Percentiles rank a stretch among this genome's conserved stretches.
phyloP scores from a whole-genome alignment of 2,888 invertebrate genomes.

The Proisotoma minuta region DNA sequence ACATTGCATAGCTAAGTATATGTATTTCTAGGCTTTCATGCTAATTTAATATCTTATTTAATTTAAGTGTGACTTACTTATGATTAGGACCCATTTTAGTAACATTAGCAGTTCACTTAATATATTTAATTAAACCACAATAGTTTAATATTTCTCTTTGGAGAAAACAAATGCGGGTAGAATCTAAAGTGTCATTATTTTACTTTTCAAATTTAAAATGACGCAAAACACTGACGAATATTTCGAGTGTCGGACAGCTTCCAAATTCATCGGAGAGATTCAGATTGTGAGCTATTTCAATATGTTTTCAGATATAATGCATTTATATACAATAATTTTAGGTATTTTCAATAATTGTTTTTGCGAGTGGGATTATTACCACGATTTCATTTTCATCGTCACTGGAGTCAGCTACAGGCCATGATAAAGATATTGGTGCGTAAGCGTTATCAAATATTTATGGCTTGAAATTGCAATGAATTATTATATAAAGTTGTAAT shows the following conservation, averaged over 20 bases:
- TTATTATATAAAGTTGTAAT: background rate
- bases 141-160: too few relatives aligned
- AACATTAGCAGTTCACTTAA: too few relatives aligned
- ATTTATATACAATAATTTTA: background rate
- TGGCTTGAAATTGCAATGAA: too few relatives aligned
- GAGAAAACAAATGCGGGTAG: background rate
- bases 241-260: slow-evolving; percentile 21
- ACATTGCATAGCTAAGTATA: too few relatives aligned
- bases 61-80: too few relatives aligned
- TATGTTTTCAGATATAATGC: background rate
- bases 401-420: slow-evolving; percentile 3
- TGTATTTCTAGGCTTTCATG: too few relatives aligned
- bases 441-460: too few relatives aligned
- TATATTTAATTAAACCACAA: too few relatives aligned
- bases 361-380: slow-evolving; percentile 5
- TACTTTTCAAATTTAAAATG: background rate
- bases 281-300: slow-evolving; percentile 19
- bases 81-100: too few relatives aligned
- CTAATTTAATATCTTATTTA: too few relatives aligned
- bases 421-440: slow-evolving; percentile 14
- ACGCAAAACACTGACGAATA: slow-evolving; percentile 18
- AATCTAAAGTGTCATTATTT: too few relatives aligned
- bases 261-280: slow-evolving; percentile 26
- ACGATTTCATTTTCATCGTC: slow-evolving; percentile 12
- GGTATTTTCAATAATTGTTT: slow-evolving; percentile 19